A percentile compares a stretch with the other conserved stretches of the same genome.
Conservation (phyloP, 1,140 invertebrate species). For the Cyrtorhinus lividipennis region DNA sequence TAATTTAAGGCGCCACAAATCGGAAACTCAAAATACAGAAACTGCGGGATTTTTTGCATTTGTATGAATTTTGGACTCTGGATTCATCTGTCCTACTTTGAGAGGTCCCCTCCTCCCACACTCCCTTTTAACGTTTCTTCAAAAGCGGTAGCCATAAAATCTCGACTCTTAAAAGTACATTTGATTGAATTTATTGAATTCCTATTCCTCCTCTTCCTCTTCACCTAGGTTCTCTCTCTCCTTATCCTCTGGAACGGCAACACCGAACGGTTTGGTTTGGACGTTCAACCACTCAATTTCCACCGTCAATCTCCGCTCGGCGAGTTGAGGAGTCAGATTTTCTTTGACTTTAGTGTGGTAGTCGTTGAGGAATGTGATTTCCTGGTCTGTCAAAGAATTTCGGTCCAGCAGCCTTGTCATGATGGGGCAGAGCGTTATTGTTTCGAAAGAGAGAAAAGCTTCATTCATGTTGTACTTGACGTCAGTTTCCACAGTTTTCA, state of each 20-base stretch:
- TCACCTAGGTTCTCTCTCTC: background rate
- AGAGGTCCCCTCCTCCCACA: too few species aligned
- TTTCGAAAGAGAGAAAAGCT: conserved; percentile 77
- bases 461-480: conserved; percentile 55
- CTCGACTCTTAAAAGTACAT: too few species aligned
- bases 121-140: too few species aligned
- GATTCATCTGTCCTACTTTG: too few species aligned
- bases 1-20: too few species aligned
- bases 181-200: too few species aligned
- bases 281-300: conserved; percentile 1
- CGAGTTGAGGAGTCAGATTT: background rate
- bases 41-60: too few species aligned
- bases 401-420: conserved; percentile 73
- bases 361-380: conserved; percentile 32
- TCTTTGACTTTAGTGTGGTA: conserved; percentile 10
- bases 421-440: conserved; percentile 86
- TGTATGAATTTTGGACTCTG: too few species aligned
- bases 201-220: background rate
- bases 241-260: background rate
- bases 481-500: conserved; percentile 34
- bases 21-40: too few species aligned
- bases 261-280: conserved; percentile 4
- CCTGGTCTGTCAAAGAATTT: conserved; percentile 56
- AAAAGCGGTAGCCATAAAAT: too few species aligned
- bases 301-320: background rate